Percentiles rank a stretch among this genome's conserved stretches.
These are phyloP conservation scores for Rhinoptilus africanus DNA, from an alignment of 2,113 vertebrate species.

Conservation along the genomic window DNA sequence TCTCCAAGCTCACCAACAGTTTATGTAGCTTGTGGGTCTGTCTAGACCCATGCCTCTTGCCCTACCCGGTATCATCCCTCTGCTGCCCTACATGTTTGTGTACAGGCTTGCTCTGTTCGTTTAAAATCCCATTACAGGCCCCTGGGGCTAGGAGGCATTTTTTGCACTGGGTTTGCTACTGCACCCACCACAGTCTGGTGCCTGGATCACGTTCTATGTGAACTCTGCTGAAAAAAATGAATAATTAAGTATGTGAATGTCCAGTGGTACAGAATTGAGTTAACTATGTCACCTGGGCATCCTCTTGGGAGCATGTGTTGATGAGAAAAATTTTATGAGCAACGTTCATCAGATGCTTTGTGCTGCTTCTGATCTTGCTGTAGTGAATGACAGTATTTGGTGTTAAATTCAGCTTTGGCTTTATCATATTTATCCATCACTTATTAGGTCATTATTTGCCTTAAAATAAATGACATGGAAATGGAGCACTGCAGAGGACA, in stretches of 20 bases:
- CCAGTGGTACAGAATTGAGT: background rate
- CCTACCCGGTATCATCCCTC: background rate
- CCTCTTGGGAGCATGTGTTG: background rate
- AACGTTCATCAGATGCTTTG: background rate
- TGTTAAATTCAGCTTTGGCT: background rate
- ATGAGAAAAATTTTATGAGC: background rate
- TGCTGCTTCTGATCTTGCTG: background rate
- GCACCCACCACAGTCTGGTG: background rate
- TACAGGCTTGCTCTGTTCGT: background rate
- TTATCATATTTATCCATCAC: background rate
- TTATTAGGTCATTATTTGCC: background rate
- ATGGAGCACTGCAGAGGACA: background rate
- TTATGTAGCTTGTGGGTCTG: background rate
- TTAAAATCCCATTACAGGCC: rapidly evolving
- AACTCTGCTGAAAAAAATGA: background rate
- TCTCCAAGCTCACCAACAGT: background rate
- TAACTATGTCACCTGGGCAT: background rate
- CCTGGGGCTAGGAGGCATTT: background rate
- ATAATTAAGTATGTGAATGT: background rate
- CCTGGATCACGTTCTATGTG: background rate
- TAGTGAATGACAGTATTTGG: background rate
- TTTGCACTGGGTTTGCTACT: background rate
- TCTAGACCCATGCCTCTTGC: background rate
- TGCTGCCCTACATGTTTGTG: background rate
- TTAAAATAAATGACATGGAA: background rate